Conservation (phyloP, 2,888 invertebrate species). For the Xestia sexstrigata region DNA sequence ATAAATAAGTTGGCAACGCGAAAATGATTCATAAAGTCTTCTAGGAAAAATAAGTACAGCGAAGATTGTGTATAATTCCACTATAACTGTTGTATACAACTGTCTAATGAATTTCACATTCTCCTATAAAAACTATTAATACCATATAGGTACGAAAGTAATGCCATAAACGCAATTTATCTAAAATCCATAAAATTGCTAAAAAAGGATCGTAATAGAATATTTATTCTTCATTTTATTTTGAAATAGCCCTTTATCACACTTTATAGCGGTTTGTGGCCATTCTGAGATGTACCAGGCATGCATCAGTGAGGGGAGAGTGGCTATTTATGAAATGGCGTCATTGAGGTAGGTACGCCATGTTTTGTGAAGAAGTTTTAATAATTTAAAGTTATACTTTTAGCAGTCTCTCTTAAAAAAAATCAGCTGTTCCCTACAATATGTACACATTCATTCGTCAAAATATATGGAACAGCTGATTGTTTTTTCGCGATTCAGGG, state of each 20-base stretch:
- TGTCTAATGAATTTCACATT: not conserved
- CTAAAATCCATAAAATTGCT: constrained; percentile 21
- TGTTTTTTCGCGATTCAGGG: too few relatives aligned
- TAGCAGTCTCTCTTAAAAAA: not conserved
- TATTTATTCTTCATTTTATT: constrained; percentile 20
- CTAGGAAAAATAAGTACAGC: not conserved
- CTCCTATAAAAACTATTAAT: not conserved
- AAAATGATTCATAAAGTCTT: not conserved
- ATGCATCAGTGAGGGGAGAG: constrained; percentile 39
- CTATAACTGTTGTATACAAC: not conserved
- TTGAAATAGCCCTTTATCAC: constrained; percentile 25
- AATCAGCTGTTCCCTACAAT: too few relatives aligned
- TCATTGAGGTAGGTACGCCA: constrained; percentile 12
- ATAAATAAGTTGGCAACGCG: not conserved
- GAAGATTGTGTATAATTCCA: constrained; percentile 6
- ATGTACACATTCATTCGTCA: too few relatives aligned
- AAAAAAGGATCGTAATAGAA: constrained; percentile 16
- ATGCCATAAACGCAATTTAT: constrained; percentile 17
- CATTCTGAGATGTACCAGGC: constrained; percentile 37
- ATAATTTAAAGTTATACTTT: constrained; percentile 5
- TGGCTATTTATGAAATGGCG: constrained; percentile 57
- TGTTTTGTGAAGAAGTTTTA: constrained; percentile 17
- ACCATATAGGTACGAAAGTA: not conserved
- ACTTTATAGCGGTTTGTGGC: constrained; percentile 29
- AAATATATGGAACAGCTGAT: too few relatives aligned